Percentiles rank a stretch among this genome's conserved stretches.
Evolutionary conservation across 2,113 vertebrate genomes (phyloP).

Genomic region (Delphinapterus leucas): DNA sequence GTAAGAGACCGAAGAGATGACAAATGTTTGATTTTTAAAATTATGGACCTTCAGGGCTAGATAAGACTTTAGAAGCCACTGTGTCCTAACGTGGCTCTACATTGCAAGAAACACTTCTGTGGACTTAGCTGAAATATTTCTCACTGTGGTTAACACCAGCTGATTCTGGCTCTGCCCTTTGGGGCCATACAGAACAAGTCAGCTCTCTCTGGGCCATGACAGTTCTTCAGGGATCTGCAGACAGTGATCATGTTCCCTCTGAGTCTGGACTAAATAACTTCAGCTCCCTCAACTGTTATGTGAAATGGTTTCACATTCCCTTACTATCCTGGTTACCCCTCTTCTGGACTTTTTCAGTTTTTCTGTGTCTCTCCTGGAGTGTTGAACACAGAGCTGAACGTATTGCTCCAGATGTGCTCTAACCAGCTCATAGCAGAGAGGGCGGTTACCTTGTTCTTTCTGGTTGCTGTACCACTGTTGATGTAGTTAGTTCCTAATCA

Average conservation of each 20-base stretch:
- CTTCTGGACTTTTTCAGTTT: neutral
- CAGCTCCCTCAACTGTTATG: constrained; percentile 4
- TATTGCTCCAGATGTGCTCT: neutral
- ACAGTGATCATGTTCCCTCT: neutral
- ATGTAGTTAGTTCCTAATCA: neutral
- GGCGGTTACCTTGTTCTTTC: neutral
- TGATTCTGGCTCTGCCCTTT: neutral
- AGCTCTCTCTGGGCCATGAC: neutral
- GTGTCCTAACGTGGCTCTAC: neutral
- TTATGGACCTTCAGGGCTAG: neutral
- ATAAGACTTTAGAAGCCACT: neutral
- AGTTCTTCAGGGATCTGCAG: constrained; percentile 3
- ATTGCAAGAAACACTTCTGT: neutral
- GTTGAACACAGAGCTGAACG: neutral
- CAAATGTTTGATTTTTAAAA: constrained; percentile 34
- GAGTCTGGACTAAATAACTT: constrained; percentile 37
- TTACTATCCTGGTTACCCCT: neutral
- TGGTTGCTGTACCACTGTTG: neutral
- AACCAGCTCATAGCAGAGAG: neutral
- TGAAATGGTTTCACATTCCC: constrained; percentile 29
- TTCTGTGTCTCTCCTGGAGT: neutral
- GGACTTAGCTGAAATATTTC: neutral
- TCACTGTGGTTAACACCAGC: neutral
- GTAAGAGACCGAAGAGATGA: constrained; percentile 19
- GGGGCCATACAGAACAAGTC: neutral